Base-by-base conservation (phyloP, 64 coral and sea anemone genomes). In the Hydrozoanthus tunicans region DNA sequence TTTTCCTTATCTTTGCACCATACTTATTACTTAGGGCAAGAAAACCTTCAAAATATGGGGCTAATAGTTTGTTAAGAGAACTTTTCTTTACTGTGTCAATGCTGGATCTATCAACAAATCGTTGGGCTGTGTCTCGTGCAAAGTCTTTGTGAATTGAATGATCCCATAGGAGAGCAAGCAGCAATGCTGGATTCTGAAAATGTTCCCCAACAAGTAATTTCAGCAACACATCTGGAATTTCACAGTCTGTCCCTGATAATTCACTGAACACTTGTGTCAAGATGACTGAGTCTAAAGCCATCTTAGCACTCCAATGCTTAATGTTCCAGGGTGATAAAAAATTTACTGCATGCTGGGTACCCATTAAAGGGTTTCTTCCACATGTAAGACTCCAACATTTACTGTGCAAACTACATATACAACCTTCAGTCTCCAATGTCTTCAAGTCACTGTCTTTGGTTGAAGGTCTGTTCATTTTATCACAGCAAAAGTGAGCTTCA, bases 101-200 rank as follows among this genome's bases (percentile, higher is more conserved):
- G 55, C 61, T 32, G 53, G 81, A 10, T 55, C 13, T 66, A 1
- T 67, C 27, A 53, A 61, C 81, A 67, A 83, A 83, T 9, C 14
- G 11, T n/a, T 83, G 12, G 3, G 63, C 81, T 53, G 32, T 83
- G 14, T 67, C 51, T 83, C 17, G 65, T 61, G 51, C 81, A 68
- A 83, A 67, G 14, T 66, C 61, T 68, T 62, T 51, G 62, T 83
- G 81, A 66, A 83, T 53, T 14, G 68, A 9, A 86, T 86, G 83
- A 55, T 88, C 55, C 84, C 84, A 88, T 8, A 88, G 59, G 24
- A 88, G 69, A 17, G 84, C 84, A 73, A 88, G 55, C 43, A 88
- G 84, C 68, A 88, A 59, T 12, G 68, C 68, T 51, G 84, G 84
- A 17, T 74, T 88, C 74, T 88, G 84, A 74, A 88, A 88, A 58